Evolutionary conservation across 2,888 invertebrate genomes (phyloP).

Genomic region (Chydorus sphaericus): DNA sequence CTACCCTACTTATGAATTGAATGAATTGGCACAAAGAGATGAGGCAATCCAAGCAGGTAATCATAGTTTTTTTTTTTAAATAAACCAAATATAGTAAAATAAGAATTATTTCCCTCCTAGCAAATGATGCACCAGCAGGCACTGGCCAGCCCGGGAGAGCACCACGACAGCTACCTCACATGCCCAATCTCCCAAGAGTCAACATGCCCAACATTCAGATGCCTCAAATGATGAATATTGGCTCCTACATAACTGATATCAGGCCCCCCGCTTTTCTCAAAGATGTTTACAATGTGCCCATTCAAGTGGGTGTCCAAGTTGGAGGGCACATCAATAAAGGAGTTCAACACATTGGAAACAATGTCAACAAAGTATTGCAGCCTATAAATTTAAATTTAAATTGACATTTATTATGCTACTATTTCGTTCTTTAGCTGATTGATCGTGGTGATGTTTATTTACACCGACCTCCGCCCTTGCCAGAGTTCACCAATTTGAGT

Average conservation of each 20-base stretch:
- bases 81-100: too few relatives aligned
- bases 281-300: constrained; percentile 12
- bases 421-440: constrained; percentile 6
- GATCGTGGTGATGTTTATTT: constrained; percentile 15
- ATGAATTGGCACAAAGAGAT: too few relatives aligned
- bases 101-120: too few relatives aligned
- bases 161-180: not conserved
- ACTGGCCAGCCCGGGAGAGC: not conserved
- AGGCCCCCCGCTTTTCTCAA: constrained; percentile 15
- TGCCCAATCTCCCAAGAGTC: not conserved
- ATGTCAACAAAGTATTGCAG: constrained; percentile 12
- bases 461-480: constrained; percentile 13
- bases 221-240: constrained; percentile 13
- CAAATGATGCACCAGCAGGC: too few relatives aligned
- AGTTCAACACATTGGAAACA: constrained; percentile 12
- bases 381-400: not conserved
- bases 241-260: constrained; percentile 10
- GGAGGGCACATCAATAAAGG: constrained; percentile 11
- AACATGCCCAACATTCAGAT: constrained; percentile 4
- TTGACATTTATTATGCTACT: not conserved
- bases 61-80: too few relatives aligned
- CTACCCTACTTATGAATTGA: too few relatives aligned
- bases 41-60: too few relatives aligned
- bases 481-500: constrained; percentile 14
- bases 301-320: constrained; percentile 10